Evolutionary conservation across 23 tunicate species (phyloP), one percentile per base, ranked within the genome.

Genomic region (Ciona savignyi): DNA sequence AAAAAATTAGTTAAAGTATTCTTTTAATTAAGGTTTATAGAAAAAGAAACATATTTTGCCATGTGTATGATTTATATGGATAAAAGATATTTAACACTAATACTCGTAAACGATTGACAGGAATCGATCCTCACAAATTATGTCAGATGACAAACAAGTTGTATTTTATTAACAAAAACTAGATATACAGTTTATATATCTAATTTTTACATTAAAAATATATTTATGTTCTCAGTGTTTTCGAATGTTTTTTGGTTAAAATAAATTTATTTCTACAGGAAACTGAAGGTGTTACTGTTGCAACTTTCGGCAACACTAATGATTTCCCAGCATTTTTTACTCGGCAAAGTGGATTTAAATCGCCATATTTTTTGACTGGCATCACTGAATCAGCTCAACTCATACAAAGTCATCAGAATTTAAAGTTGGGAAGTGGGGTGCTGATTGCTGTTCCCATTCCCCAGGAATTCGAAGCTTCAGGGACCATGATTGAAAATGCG

Each of bases 201-300:
- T n/a, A n/a, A n/a, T n/a, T n/a, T n/a, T n/a, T n/a, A n/a, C n/a
- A n/a, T n/a, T n/a, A n/a, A n/a, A n/a, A n/a, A n/a, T n/a, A n/a
- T n/a, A n/a, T n/a, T n/a, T n/a, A n/a, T 15, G 15, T 15, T 42
- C 9, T 42, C 56, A 42, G 56, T 42, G 56, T 42, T 42, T 42
- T 15, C 56, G 15, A 42, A 42, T 42, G n/a, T n/a, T n/a, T n/a
- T n/a, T n/a, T n/a, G n/a, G n/a, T n/a, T n/a, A n/a, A 42, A 42
- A 42, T 42, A 42, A 42, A 6, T 42, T 42, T 42, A 68, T 21
- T 25, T 62, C 70, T 28, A 25, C 6, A 90, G 97, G 98, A 93
- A 73, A 93, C 98, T 0, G 86, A 93, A 74, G 98, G 98, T 21
- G 93, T 93, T 0, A 74, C 88, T n/a, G 93, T 86, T 30, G 93